Conservation (phyloP, 2,888 invertebrate genomes). For the Gari tellinella region DNA sequence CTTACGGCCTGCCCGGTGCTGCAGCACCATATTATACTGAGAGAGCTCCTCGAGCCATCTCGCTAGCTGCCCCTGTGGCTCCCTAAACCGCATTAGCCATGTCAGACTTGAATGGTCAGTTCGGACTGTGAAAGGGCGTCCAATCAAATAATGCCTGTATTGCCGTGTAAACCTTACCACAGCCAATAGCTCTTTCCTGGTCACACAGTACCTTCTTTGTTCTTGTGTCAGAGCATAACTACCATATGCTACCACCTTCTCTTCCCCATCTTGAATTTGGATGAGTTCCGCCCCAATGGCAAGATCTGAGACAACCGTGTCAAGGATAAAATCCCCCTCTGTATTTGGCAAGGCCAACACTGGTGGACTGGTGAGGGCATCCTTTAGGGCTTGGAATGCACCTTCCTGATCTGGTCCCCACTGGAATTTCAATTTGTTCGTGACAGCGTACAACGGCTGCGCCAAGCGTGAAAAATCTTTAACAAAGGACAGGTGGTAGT, state of each 20-base stretch:
- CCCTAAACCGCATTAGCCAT: slow-evolving; percentile 23
- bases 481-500: slow-evolving; percentile 4
- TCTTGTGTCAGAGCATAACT: slow-evolving; percentile 32
- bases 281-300: slow-evolving; percentile 26
- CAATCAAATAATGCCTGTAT: slow-evolving; percentile 53
- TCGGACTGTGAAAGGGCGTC: slow-evolving; percentile 36
- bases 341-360: too few relatives aligned
- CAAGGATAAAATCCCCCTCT: too few relatives aligned
- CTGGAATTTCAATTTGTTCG: too few relatives aligned
- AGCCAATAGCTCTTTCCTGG: too few relatives aligned
- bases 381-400: too few relatives aligned
- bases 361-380: too few relatives aligned
- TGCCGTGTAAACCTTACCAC: slow-evolving; percentile 49
- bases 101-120: slow-evolving; percentile 53
- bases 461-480: slow-evolving; percentile 11
- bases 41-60: slow-evolving; percentile 53
- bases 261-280: slow-evolving; percentile 32
- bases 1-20: slow-evolving; percentile 28
- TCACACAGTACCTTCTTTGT: slow-evolving; percentile 24
- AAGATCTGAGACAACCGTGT: slow-evolving; percentile 26
- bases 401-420: too few relatives aligned
- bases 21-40: slow-evolving; percentile 50
- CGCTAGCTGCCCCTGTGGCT: slow-evolving; percentile 35
- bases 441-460: too few relatives aligned
- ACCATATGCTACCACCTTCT: slow-evolving; percentile 30